phyloP scores from a whole-genome alignment of 2,797 vertebrate genomes.

The Crocidura indochinensis region DNA sequence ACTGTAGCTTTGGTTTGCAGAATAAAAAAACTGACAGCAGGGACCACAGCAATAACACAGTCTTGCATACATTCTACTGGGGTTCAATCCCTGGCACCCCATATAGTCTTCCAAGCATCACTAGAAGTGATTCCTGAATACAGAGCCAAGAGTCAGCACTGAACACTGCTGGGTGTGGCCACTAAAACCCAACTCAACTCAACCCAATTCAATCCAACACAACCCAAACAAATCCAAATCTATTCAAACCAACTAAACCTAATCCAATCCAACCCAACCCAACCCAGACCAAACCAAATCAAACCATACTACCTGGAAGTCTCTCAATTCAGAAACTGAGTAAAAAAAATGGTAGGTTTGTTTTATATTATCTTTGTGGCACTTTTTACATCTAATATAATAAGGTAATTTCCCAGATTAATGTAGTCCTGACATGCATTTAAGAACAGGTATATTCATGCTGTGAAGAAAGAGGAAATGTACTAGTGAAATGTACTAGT shows the following conservation, averaged over 20 bases:
- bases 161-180: too few species aligned
- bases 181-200: neutral
- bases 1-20: neutral
- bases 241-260: too few species aligned
- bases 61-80: too few species aligned
- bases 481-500: too few species aligned
- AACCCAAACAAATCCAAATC: neutral
- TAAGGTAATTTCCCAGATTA: constrained; percentile 48
- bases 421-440: constrained; percentile 14
- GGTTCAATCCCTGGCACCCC: too few species aligned
- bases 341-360: neutral
- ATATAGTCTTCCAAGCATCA: too few species aligned
- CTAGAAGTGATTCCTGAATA: too few species aligned
- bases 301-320: neutral
- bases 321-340: neutral
- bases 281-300: neutral
- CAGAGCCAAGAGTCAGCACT: too few species aligned
- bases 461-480: neutral
- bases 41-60: too few species aligned
- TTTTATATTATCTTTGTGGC: neutral
- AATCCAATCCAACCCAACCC: neutral
- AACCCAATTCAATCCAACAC: neutral
- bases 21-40: neutral
- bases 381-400: constrained; percentile 19
- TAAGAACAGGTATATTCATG: constrained; percentile 51